Conservation (phyloP, 1,140 invertebrate genomes). For the Bombus ignitus region DNA sequence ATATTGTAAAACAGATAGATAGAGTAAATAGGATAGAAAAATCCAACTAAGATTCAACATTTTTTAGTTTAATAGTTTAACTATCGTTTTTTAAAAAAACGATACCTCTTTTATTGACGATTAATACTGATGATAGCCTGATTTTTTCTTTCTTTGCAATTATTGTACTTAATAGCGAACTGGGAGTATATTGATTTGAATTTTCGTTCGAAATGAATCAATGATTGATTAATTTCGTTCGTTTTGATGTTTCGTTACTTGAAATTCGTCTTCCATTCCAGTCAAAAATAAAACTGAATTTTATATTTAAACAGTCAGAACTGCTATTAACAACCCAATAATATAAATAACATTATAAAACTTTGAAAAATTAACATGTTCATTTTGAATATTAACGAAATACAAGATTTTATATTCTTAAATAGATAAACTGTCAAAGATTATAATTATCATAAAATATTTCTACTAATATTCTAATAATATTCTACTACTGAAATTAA, state of each 20-base stretch:
- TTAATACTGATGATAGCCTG: too few relatives aligned
- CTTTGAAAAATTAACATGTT: neutral
- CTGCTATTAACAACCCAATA: neutral
- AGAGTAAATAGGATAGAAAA: neutral
- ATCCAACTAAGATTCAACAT: neutral
- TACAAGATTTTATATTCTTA: neutral
- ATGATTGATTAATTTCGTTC: too few relatives aligned
- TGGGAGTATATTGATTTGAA: too few relatives aligned
- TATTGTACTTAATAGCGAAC: too few relatives aligned
- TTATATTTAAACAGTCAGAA: neutral
- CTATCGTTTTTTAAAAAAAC: neutral
- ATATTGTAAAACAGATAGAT: neutral
- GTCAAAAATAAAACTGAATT: neutral
- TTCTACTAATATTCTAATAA: too few relatives aligned
- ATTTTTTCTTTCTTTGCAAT: too few relatives aligned
- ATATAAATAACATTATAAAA: neutral
- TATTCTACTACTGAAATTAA: too few relatives aligned
- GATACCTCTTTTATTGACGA: neutral
- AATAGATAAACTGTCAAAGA: too few relatives aligned
- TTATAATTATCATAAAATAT: neutral
- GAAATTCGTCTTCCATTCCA: too few relatives aligned
- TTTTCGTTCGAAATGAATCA: too few relatives aligned
- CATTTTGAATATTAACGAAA: neutral
- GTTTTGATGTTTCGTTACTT: too few relatives aligned
- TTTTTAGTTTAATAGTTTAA: too few relatives aligned